Conservation (phyloP, 2,888 invertebrate species). For the Lottia gigantea region DNA sequence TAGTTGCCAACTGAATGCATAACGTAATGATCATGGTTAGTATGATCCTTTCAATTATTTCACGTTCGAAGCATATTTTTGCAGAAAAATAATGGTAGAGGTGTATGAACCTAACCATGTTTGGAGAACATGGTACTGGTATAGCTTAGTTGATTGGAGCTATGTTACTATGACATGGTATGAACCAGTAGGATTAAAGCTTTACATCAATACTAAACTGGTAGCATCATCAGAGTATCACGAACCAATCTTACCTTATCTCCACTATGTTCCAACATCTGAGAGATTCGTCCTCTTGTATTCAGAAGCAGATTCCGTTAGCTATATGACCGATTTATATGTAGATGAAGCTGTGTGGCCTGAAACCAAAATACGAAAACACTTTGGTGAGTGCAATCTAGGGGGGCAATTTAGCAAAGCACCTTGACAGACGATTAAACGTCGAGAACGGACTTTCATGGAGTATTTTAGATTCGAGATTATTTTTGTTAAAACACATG, state of each 20-base stretch:
- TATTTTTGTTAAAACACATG: too few relatives aligned
- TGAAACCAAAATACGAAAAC: not conserved
- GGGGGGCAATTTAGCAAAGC: too few relatives aligned
- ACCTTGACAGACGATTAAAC: too few relatives aligned
- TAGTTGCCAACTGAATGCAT: too few relatives aligned
- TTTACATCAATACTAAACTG: constrained; percentile 25
- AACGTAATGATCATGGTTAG: too few relatives aligned
- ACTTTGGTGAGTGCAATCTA: constrained; percentile 7
- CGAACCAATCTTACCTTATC: not conserved
- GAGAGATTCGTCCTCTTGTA: not conserved
- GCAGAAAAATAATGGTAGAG: constrained; percentile 8
- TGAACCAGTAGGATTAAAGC: constrained; percentile 20
- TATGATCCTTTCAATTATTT: too few relatives aligned
- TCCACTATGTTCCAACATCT: not conserved
- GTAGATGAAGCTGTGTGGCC: constrained; percentile 12
- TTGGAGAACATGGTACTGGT: constrained; percentile 22
- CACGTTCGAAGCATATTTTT: too few relatives aligned
- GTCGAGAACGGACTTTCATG: too few relatives aligned
- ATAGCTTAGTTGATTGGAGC: constrained; percentile 27
- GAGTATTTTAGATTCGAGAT: too few relatives aligned
- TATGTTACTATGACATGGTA: constrained; percentile 32
- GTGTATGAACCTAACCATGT: constrained; percentile 24
- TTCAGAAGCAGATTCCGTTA: too few relatives aligned
- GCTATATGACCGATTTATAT: constrained; percentile 11
- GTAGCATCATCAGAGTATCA: not conserved